Conservation (phyloP, 92 coral and sea anemone species). For the Phenganax marumi region DNA sequence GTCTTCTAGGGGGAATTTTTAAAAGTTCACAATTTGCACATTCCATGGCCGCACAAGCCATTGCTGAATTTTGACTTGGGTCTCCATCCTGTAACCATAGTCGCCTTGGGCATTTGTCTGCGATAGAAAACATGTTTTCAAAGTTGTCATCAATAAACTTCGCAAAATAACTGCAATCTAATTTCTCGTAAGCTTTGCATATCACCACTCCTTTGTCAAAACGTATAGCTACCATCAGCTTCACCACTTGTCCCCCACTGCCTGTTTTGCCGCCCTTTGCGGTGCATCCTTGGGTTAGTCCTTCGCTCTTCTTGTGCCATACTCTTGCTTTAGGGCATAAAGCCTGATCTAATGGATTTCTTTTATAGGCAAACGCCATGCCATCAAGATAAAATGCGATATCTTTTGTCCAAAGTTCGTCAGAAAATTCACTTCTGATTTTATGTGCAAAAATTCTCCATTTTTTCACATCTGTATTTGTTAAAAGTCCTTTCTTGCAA, state of each 20-base stretch:
- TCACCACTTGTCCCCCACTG: slow-evolving; percentile 32
- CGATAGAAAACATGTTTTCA: slow-evolving; percentile 16
- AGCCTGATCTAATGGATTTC: slow-evolving; percentile 42
- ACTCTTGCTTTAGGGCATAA: slow-evolving; percentile 37
- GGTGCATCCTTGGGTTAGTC: slow-evolving; percentile 25
- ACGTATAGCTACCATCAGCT: slow-evolving; percentile 35
- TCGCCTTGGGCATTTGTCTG: slow-evolving; percentile 21
- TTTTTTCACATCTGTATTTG: slow-evolving; percentile 2
- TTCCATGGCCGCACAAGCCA: slow-evolving; percentile 49
- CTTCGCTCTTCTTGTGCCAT: slow-evolving; percentile 41
- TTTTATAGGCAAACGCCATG: slow-evolving; percentile 20
- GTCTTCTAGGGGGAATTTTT: slow-evolving; percentile 51
- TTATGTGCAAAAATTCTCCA: slow-evolving; percentile 3
- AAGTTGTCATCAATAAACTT: slow-evolving; percentile 52
- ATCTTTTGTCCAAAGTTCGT: slow-evolving; percentile 17
- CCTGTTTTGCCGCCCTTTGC: slow-evolving; percentile 44
- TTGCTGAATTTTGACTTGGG: slow-evolving; percentile 55
- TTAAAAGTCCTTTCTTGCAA: slow-evolving; percentile 26
- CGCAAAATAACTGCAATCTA: slow-evolving; percentile 42
- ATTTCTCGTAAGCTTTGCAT: slow-evolving; percentile 14
- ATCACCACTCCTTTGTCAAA: slow-evolving; percentile 15
- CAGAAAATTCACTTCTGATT: slow-evolving; percentile 12
- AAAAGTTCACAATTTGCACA: slow-evolving; percentile 39
- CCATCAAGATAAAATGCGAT: slow-evolving; percentile 48
- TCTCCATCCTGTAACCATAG: slow-evolving; percentile 63